Evolutionary conservation across 2,888 invertebrate species (phyloP), one percentile per base, ranked within the genome.

Genomic region (Meghimatium bilineatum): DNA sequence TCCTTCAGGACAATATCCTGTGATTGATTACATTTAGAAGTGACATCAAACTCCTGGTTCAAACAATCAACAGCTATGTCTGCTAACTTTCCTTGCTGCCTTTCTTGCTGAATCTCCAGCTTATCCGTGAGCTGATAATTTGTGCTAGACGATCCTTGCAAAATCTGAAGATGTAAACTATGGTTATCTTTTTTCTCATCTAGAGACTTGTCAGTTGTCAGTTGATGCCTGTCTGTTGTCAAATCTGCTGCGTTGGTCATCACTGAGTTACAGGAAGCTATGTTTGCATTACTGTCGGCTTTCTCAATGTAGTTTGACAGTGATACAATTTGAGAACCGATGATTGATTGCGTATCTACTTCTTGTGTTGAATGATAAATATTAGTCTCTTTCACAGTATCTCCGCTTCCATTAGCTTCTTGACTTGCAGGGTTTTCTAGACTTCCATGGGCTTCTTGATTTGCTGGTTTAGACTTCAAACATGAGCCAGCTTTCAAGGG

Each of bases 401-500:
- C 29, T 23, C 0, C 2, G 14, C 26, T 26, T 5, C 17, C 66
- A 60, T 32, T 26, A 77, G 34, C 3, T 29, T 66, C 67, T 20
- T 66, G 66, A 66, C n/a, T 49, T 12, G 29, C 44, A 12, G 5
- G 44, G 12, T 5, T 12, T 17, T 44, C 44, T 44, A 8, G 44
- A 34, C 20, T 34, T 14, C 5, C 63, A 76, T 29, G 34, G 56
- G 56, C 2, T 26, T 63, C 63, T 29, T 63, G 60, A 63, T 10
- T 38, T 0, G 38, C 20, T 63, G 38, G 32, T 63, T 44, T 44
- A 5, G 44, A 8, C 44, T 44, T 44, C 44, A 44, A 44, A 44
- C 71, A 75, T 75, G 36, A 80, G 80, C 80, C 82, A 76, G 85
- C 84, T 66, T 85, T 86, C 1, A 85, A 44, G 29, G 86, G 85